These are phyloP conservation scores for Montipora capricornis DNA, from an alignment of 64 coral and sea anemone genomes.

Conservation along the genomic window DNA sequence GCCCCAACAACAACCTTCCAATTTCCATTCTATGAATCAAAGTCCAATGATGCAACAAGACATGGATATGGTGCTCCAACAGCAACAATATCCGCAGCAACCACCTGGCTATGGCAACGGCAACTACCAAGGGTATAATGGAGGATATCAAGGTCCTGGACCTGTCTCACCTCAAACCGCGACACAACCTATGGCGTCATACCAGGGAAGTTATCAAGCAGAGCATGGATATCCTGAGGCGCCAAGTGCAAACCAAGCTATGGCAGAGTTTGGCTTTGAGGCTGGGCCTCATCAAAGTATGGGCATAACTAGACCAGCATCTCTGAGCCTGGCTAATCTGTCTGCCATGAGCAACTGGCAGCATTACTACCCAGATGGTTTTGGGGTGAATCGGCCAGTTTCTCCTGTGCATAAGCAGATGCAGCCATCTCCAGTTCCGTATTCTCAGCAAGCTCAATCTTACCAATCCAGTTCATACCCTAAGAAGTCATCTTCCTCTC, in stretches of 20 bases:
- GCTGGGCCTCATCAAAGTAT: slow-evolving; percentile 11
- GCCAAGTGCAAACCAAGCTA: neutral
- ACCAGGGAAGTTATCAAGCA: slow-evolving; percentile 35
- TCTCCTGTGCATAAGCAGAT: slow-evolving; percentile 51
- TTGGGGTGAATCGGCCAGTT: slow-evolving; percentile 20
- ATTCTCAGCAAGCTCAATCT: slow-evolving; percentile 29
- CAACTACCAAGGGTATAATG: slow-evolving; percentile 60
- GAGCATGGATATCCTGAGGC: slow-evolving; percentile 25
- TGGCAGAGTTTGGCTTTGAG: slow-evolving; percentile 56
- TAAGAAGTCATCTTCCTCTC: slow-evolving; percentile 41
- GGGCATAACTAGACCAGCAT: slow-evolving; percentile 28
- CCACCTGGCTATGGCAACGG: slow-evolving; percentile 24
- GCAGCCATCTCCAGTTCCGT: slow-evolving; percentile 15
- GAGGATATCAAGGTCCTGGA: slow-evolving; percentile 19
- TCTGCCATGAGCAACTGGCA: slow-evolving; percentile 34
- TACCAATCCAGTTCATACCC: slow-evolving; percentile 33
- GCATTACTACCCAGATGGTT: slow-evolving; percentile 64
- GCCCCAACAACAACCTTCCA: slow-evolving; percentile 16
- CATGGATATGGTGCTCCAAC: slow-evolving; percentile 26
- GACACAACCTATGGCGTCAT: slow-evolving; percentile 28
- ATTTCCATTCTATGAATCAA: slow-evolving; percentile 44
- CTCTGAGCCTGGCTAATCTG: slow-evolving; percentile 39
- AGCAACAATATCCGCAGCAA: slow-evolving; percentile 43
- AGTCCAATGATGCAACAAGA: slow-evolving; percentile 65
- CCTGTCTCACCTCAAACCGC: slow-evolving; percentile 11